Conservation (phyloP, 2,113 vertebrate genomes). For the Pyxicephalus adspersus region DNA sequence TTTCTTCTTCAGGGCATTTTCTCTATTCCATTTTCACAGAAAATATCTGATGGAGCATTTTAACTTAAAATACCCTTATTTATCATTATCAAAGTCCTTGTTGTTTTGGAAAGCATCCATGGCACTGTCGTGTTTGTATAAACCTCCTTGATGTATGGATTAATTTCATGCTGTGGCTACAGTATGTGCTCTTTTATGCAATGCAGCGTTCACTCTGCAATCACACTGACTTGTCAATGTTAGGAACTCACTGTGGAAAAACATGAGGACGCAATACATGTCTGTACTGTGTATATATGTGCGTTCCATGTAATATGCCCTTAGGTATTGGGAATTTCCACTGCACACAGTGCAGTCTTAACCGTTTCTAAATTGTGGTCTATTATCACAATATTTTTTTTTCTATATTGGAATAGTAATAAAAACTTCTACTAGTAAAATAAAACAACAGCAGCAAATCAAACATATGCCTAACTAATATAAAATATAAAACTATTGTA, state of each 20-base stretch:
- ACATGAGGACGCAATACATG: too few species aligned
- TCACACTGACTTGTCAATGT: constrained; percentile 19
- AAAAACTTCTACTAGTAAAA: too few species aligned
- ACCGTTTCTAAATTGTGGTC: too few species aligned
- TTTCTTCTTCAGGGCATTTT: constrained; percentile 56
- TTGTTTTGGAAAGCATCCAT: constrained; percentile 55
- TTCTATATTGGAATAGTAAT: too few species aligned
- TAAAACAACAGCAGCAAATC: too few species aligned
- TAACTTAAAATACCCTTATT: constrained; percentile 57
- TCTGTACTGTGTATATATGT: background rate
- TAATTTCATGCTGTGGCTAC: constrained; percentile 55
- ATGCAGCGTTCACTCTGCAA: constrained; percentile 17
- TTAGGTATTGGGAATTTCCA: too few species aligned
- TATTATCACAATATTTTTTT: too few species aligned
- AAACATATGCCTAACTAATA: too few species aligned
- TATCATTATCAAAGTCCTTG: constrained; percentile 57
- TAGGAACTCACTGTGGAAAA: background rate
- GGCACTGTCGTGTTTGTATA: constrained; percentile 49
- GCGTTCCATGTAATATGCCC: background rate
- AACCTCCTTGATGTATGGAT: constrained; percentile 56
- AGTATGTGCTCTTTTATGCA: constrained; percentile 45
- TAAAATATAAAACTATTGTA: too few species aligned
- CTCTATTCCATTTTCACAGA: constrained; percentile 48
- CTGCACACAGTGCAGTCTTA: too few species aligned
- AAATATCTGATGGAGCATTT: constrained; percentile 56